Evolutionary conservation across 2,113 vertebrate genomes (phyloP).

Genomic region (Ascaphus truei): DNA sequence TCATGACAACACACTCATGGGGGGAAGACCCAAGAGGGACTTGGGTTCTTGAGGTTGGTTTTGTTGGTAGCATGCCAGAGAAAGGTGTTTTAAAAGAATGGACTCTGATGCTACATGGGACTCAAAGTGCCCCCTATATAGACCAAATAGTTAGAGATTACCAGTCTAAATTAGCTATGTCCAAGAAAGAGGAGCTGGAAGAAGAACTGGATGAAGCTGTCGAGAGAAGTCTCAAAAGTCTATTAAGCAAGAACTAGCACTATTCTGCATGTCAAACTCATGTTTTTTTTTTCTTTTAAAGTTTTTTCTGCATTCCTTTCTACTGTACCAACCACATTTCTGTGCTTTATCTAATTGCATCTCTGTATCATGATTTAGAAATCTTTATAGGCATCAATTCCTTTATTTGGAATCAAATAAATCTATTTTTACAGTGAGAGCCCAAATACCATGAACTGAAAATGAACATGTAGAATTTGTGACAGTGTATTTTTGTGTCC

Average conservation of each 20-base stretch:
- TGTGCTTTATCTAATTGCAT: slow-evolving; percentile 52
- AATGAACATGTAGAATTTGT: slow-evolving; percentile 78
- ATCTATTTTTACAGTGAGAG: slow-evolving; percentile 57
- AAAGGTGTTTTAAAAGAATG: slow-evolving; percentile 89
- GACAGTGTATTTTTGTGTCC: slow-evolving; percentile 76
- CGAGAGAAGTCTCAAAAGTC: slow-evolving; percentile 90
- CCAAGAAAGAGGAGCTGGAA: slow-evolving; percentile 97
- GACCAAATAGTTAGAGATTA: slow-evolving; percentile 97
- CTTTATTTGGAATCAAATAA: slow-evolving; percentile 59
- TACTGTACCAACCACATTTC: slow-evolving; percentile 42
- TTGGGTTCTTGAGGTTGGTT: slow-evolving; percentile 90
- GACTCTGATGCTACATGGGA: slow-evolving; percentile 97
- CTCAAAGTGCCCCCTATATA: slow-evolving; percentile 96
- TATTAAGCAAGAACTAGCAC: slow-evolving; percentile 83
- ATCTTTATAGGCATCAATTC: slow-evolving; percentile 59
- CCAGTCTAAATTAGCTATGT: slow-evolving; percentile 98
- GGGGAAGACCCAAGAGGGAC: slow-evolving; percentile 94
- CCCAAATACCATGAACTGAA: slow-evolving; percentile 52
- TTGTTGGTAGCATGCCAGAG: slow-evolving; percentile 76
- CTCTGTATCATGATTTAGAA: slow-evolving; percentile 64
- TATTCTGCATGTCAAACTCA: slow-evolving; percentile 61
- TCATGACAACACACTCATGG: slow-evolving; percentile 98
- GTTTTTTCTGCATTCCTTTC: slow-evolving; percentile 42
- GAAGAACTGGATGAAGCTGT: slow-evolving; percentile 96
- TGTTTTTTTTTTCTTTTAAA: slow-evolving; percentile 41